These are phyloP conservation scores for Oryzaephilus surinamensis DNA, from an alignment of 1,140 invertebrate genomes.

Conservation along the genomic window DNA sequence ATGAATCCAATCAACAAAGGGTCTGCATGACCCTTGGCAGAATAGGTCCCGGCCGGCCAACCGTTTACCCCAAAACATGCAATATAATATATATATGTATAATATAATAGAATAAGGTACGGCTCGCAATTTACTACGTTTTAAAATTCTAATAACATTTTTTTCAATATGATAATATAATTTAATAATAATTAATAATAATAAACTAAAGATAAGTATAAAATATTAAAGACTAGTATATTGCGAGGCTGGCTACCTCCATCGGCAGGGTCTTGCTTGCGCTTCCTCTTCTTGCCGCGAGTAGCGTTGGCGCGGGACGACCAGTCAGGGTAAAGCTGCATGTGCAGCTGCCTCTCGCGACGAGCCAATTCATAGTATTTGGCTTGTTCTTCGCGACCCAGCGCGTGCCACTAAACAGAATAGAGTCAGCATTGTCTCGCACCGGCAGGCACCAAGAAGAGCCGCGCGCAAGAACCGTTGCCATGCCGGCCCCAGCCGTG, in stretches of 20 bases:
- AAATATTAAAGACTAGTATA: constrained; percentile 12
- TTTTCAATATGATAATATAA: background rate
- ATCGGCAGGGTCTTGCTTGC: constrained; percentile 96
- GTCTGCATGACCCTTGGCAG: constrained; percentile 28
- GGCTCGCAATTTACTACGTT: constrained; percentile 28
- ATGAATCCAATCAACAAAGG: constrained; percentile 21
- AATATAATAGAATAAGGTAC: constrained; percentile 26
- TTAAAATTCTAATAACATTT: constrained; percentile 2
- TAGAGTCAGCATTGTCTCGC: constrained; percentile 28
- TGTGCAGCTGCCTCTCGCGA: constrained; percentile 95
- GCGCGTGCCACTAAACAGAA: constrained; percentile 85
- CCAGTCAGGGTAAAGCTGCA: constrained; percentile 99
- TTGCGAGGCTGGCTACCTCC: constrained; percentile 57
- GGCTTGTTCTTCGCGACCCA: constrained; percentile 96
- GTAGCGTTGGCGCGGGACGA: constrained; percentile 94
- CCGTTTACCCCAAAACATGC: constrained; percentile 35
- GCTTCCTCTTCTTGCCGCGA: constrained; percentile 97
- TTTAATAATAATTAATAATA: background rate
- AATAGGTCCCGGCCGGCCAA: constrained; percentile 36
- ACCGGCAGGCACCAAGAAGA: constrained; percentile 33
- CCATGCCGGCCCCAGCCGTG: constrained; percentile 27
- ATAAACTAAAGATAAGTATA: background rate
- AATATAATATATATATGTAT: constrained; percentile 25
- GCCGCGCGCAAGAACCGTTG: constrained; percentile 25
- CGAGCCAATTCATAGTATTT: constrained; percentile 99